phyloP scores from a whole-genome alignment of 2,797 vertebrate species.

The Falco novaeseelandiae region DNA sequence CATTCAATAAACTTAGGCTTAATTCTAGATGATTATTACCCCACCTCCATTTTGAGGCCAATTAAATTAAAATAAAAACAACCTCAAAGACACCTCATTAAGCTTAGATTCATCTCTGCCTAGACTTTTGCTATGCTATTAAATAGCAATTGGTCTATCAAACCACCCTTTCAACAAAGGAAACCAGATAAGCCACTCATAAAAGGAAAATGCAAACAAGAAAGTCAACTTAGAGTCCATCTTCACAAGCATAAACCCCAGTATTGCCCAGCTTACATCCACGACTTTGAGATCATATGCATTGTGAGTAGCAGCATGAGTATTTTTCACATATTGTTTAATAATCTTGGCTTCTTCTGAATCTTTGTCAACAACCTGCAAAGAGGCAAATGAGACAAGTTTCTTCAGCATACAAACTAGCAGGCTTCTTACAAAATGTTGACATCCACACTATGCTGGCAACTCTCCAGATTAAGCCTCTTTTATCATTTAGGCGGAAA shows the following conservation, averaged over 20 bases:
- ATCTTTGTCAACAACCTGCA: conserved; percentile 91
- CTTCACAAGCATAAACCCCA: background rate
- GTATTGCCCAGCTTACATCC: conserved; percentile 81
- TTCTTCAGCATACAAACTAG: background rate
- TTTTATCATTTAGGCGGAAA: background rate
- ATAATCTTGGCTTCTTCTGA: conserved; percentile 91
- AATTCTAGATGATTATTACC: background rate
- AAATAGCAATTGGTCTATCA: background rate
- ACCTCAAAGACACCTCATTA: background rate
- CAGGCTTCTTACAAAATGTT: background rate
- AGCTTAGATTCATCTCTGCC: background rate
- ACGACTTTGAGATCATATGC: conserved; percentile 93
- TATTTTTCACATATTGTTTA: conserved; percentile 94
- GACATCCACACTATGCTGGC: background rate
- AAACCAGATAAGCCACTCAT: background rate
- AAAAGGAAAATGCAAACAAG: background rate
- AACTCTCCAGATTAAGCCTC: background rate
- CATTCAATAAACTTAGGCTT: background rate
- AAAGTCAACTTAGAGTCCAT: background rate
- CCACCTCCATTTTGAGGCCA: background rate
- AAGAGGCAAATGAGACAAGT: background rate
- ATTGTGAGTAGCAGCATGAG: conserved; percentile 96
- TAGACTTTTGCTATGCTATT: background rate
- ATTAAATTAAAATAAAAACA: background rate
- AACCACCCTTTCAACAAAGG: background rate